phyloP scores from a whole-genome alignment of 2,888 invertebrate species.

The Thera britannica region DNA sequence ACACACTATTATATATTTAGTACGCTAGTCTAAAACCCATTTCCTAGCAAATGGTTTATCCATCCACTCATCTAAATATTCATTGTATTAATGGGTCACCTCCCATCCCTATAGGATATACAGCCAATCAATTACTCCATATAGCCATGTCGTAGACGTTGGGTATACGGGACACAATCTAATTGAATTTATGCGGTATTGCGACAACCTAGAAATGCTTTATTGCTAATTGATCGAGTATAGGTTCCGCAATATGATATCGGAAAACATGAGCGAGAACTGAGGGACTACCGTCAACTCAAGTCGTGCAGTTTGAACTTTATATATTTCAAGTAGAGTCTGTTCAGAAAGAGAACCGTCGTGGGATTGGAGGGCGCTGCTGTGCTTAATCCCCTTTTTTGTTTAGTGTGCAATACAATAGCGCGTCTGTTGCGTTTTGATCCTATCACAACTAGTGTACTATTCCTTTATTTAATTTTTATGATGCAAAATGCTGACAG shows the following conservation, averaged over 20 bases:
- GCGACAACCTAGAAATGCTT: slow-evolving; percentile 66
- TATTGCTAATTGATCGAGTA: slow-evolving; percentile 76
- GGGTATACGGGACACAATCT: slow-evolving; percentile 59
- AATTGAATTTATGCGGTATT: slow-evolving; percentile 79
- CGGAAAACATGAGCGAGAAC: slow-evolving; percentile 39
- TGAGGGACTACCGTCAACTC: slow-evolving; percentile 5
- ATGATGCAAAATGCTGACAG: too few relatives aligned
- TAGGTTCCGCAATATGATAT: slow-evolving; percentile 54
- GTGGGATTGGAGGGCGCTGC: too few relatives aligned
- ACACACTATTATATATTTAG: background rate
- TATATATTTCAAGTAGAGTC: too few relatives aligned
- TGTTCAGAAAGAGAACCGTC: too few relatives aligned
- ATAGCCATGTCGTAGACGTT: slow-evolving; percentile 64
- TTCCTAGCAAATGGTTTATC: slow-evolving; percentile 25
- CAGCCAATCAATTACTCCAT: slow-evolving; percentile 70
- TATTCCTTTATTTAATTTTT: too few relatives aligned
- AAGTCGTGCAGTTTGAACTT: background rate
- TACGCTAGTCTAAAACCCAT: background rate
- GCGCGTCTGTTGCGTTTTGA: too few relatives aligned
- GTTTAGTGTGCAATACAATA: too few relatives aligned
- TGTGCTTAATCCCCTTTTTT: too few relatives aligned
- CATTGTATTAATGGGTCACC: slow-evolving; percentile 37
- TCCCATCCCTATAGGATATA: slow-evolving; percentile 41
- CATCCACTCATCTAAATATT: slow-evolving; percentile 35
- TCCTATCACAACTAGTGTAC: too few relatives aligned